Conservation (phyloP, 2,113 vertebrate species). For the Psammodynastes pulverulentus region DNA sequence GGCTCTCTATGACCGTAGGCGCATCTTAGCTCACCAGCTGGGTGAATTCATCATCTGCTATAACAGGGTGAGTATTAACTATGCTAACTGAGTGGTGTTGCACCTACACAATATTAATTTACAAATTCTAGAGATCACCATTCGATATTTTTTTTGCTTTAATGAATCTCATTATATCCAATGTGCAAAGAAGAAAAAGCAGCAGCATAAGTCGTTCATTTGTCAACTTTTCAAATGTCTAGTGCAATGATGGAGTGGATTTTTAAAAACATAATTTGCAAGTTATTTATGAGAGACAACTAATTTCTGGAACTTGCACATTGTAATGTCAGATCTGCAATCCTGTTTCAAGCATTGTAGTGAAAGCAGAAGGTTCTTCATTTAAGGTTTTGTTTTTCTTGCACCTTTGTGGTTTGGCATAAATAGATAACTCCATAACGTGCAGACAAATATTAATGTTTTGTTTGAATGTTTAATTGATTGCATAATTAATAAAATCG, state of each 20-base stretch:
- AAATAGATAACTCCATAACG: background rate
- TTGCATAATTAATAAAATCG: background rate
- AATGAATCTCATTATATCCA: background rate
- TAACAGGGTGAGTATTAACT: constrained; percentile 76
- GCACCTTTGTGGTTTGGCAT: background rate
- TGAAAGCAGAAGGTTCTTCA: background rate
- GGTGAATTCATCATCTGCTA: constrained; percentile 87
- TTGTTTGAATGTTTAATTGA: background rate
- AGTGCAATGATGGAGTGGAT: background rate
- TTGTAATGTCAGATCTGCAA: background rate
- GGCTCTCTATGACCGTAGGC: constrained; percentile 77
- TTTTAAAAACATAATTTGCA: background rate
- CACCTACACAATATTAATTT: background rate
- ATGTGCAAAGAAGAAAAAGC: background rate
- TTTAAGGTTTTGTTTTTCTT: background rate
- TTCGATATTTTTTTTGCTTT: background rate
- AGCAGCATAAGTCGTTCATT: background rate
- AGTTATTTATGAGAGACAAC: background rate
- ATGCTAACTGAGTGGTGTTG: background rate
- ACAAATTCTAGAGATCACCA: background rate
- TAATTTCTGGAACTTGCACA: background rate
- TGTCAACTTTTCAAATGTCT: background rate
- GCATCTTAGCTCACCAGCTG: constrained; percentile 85
- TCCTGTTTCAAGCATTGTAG: background rate
- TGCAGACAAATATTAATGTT: background rate